Evolutionary conservation across 2,888 invertebrate genomes (phyloP).

Genomic region (Altica lythri): DNA sequence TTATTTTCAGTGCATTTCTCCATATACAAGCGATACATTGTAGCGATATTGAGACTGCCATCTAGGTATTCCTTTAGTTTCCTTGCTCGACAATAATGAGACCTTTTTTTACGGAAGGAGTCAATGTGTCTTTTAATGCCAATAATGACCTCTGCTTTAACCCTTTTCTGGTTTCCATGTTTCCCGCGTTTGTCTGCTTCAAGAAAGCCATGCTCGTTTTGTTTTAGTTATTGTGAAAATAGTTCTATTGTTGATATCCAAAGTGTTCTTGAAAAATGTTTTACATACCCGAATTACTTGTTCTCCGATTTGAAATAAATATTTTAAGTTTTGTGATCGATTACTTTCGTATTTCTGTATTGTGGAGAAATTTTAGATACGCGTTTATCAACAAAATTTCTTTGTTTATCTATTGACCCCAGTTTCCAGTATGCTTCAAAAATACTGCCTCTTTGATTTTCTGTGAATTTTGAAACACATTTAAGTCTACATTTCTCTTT

Average conservation of each 20-base stretch:
- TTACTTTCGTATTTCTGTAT: neutral
- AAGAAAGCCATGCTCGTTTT: constrained; percentile 26
- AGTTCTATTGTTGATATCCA: constrained; percentile 28
- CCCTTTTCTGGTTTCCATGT: constrained; percentile 18
- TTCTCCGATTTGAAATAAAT: constrained; percentile 14
- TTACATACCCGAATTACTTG: constrained; percentile 24
- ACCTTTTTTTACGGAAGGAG: constrained; percentile 41
- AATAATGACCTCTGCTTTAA: neutral
- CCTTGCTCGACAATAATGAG: constrained; percentile 37
- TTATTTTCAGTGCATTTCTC: constrained; percentile 17
- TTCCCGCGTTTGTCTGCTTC: constrained; percentile 26
- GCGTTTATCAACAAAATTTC: constrained; percentile 11
- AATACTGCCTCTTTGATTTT: constrained; percentile 1
- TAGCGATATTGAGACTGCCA: constrained; percentile 33
- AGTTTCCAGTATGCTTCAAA: constrained; percentile 14
- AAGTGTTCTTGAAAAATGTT: constrained; percentile 29
- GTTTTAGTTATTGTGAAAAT: too few relatives aligned
- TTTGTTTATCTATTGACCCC: constrained; percentile 9
- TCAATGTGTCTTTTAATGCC: constrained; percentile 20
- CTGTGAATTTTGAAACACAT: constrained; percentile 4
- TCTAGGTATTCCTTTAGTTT: constrained; percentile 29
- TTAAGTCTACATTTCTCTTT: constrained; percentile 5
- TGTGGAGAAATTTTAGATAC: neutral
- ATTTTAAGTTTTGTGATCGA: constrained; percentile 4
- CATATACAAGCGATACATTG: constrained; percentile 38